Evolutionary conservation across 2,888 invertebrate genomes (phyloP).

Genomic region (Nymphalis c-album): DNA sequence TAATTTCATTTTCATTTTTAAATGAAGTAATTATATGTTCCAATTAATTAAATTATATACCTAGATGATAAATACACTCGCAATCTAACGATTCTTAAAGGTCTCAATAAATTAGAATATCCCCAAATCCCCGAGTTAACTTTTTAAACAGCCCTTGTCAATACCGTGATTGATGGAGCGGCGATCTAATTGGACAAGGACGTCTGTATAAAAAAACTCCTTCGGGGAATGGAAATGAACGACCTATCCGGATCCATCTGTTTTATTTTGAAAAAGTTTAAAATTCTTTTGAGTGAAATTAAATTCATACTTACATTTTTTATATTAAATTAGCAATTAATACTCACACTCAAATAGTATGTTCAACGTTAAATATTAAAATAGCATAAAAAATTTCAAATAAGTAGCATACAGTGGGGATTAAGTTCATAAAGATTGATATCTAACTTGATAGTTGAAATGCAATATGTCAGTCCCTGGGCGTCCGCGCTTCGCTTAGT

Average conservation of each 20-base stretch:
- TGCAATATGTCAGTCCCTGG: no score
- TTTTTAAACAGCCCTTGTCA: conserved; percentile 52
- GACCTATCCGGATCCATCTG: conserved; percentile 26
- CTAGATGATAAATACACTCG: background rate
- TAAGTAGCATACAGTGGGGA: no score
- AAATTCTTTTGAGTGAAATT: background rate
- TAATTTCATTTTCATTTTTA: no score
- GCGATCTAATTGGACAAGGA: conserved; percentile 61
- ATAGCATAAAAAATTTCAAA: no score
- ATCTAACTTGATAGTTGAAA: no score
- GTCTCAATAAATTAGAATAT: conserved; percentile 31
- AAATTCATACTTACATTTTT: background rate
- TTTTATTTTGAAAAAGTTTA: conserved; percentile 16
- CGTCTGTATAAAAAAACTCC: conserved; percentile 51
- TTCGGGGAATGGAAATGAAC: conserved; percentile 52
- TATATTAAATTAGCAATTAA: background rate
- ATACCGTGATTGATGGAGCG: conserved; percentile 64
- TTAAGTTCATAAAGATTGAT: no score
- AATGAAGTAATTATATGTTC: no score
- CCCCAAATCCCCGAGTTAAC: conserved; percentile 43
- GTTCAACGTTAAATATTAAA: no score
- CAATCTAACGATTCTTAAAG: conserved; percentile 21
- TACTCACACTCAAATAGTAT: no score
- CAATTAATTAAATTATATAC: no score
- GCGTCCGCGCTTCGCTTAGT: no score